Percentiles rank a stretch among this genome's conserved stretches.
phyloP scores from a whole-genome alignment of 2,797 vertebrate genomes.

The Heliangelus exortis region DNA sequence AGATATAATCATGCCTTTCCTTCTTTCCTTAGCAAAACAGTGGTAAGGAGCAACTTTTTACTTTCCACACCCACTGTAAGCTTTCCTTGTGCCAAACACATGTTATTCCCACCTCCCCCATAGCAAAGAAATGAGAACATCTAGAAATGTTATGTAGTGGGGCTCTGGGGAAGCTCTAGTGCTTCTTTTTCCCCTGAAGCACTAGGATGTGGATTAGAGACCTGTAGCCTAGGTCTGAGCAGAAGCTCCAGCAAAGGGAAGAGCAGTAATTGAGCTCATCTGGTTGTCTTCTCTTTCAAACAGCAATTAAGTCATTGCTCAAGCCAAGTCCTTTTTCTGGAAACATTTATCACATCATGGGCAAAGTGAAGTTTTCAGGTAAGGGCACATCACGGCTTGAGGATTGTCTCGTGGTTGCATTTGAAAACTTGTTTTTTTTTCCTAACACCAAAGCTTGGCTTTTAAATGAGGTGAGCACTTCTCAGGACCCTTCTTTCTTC shows the following conservation, averaged over 20 bases:
- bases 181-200: neutral
- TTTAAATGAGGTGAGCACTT: neutral
- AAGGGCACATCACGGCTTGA: neutral
- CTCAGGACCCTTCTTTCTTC: neutral
- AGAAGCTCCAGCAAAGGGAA: neutral
- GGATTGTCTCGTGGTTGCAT: neutral
- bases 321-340: constrained; percentile 89
- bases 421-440: neutral
- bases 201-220: neutral
- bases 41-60: constrained; percentile 22
- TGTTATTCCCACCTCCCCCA: neutral
- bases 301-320: constrained; percentile 88
- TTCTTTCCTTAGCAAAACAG: neutral
- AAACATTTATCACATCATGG: constrained; percentile 94
- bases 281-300: constrained; percentile 52
- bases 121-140: neutral
- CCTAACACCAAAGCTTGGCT: neutral
- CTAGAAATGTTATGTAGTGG: neutral
- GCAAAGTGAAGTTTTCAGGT: constrained; percentile 93
- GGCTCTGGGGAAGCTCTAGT: neutral
- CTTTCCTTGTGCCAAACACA: neutral
- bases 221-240: neutral
- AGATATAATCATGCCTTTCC: neutral
- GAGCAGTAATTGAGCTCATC: neutral
- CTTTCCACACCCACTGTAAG: neutral